Evolutionary conservation across 2,113 vertebrate genomes (phyloP), one percentile per base, ranked within the genome.

Genomic region (Recurvirostra avosetta): DNA sequence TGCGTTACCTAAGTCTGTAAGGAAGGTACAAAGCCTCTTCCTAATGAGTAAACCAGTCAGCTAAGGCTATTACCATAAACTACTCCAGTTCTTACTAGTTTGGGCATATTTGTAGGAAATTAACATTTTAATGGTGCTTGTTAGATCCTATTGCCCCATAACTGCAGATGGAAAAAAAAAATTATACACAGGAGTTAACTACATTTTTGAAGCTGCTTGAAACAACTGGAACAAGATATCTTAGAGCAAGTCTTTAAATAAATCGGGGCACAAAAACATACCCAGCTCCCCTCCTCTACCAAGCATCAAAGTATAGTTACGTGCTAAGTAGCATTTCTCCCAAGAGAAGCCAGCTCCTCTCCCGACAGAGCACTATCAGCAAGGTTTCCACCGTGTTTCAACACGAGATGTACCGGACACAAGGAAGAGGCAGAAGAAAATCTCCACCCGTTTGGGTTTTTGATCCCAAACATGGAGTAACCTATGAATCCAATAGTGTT

Each of bases 241-340:
- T 77, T 40, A 38, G 7, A 88, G 21, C 7, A 80, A 55, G 27
- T 15, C 63, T 90, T 96, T 52, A 95, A 90, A 71, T 80, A 94
- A 95, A 77, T 14, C n/a, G 49, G 16, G 26, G 47, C 13, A 47
- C 26, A 77, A 9, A 36, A 84, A 71, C 41, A 41, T 12, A 58
- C 2, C 19, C 66, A 86, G 50, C 32, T 79, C 12, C 41, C 30
- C 15, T 82, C 65, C 59, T 30, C 41, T 34, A 10, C 50, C 1
- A 2, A 88, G 47, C 65, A 82, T 17, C 84, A 75, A 52, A 62
- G 40, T 11, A 27, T 1, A 61, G 23, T 9, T 14, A 36, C 3
- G 0, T 32, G 49, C 40, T 53, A 83, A 81, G 19, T 8, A 36
- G 32, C 30, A 56, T 49, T 96, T 65, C 53, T 76, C 77, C 12